Base-by-base conservation (phyloP, 2,797 vertebrate genomes). In the Rhynchotus rufescens region DNA sequence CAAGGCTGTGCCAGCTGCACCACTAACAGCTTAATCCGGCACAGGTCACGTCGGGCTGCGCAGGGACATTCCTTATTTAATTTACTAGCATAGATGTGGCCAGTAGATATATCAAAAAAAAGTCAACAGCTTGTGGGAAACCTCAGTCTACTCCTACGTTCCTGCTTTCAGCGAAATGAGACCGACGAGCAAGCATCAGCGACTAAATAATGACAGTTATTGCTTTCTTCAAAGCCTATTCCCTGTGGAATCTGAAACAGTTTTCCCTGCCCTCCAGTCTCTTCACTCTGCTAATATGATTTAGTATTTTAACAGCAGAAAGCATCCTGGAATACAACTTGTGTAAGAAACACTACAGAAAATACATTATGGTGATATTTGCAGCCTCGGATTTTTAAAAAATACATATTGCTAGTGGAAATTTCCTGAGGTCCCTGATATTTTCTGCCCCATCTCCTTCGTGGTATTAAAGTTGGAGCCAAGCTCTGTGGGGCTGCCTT, bases 351-450 rank as follows among this genome's bases (percentile, higher is more conserved):
- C 7, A 38, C 9, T 17, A 34, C 32, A 44, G n/a, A 69, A 88
- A 69, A 88, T 32, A 84, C 9, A 51, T 40, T 32, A 15, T 61
- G 4, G 2, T 10, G 2, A 28, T 44, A 62, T 45, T 45, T 52
- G 22, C 30, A 11, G 15, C 16, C 89, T 78, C 45, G 68, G 49
- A 68, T 36, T 73, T 36, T 62, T 19, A 15, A 45, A 77, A 80
- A 44, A 1, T 9, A 6, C 6, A 21, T 9, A 21, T 8, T 62
- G 32, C 16, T 6, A 64, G n/a, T 38, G 12, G 57, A 74, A 78
- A 69, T 2, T 11, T 17, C 15, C 10, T 28, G 20, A 72, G 12
- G 0, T 0, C 30, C 76, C 15, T 5, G 32, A n/a, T 28, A 19
- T 42, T 21, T 90, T 76, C 36, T 81, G 44, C 4, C 23, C 12